phyloP scores from a whole-genome alignment of 1,140 invertebrate genomes.

The Holcopasites calliopsidis region DNA sequence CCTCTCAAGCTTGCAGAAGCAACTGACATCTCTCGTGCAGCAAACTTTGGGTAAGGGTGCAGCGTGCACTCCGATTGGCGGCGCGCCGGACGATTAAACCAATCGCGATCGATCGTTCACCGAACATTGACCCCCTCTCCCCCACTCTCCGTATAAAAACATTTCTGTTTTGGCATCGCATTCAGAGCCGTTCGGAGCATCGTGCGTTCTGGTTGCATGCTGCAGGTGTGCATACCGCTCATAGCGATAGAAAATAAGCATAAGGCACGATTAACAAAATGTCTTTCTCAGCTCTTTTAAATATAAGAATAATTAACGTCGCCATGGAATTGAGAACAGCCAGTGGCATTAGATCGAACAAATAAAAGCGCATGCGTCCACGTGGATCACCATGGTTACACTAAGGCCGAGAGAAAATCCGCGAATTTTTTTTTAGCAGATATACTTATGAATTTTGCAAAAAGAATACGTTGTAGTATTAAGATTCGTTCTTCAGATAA shows the following conservation, averaged over 20 bases:
- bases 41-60: conserved; percentile 46
- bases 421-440: background rate
- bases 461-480: background rate
- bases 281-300: background rate
- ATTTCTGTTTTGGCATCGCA: conserved; percentile 13
- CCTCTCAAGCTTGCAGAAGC: conserved; percentile 50
- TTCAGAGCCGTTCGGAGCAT: background rate
- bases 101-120: conserved; percentile 53
- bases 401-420: background rate
- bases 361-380: conserved; percentile 26
- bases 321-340: background rate
- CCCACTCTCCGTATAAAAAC: conserved; percentile 3
- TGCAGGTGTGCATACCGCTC: too few relatives aligned
- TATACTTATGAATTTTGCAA: background rate
- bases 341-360: background rate
- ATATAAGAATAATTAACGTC: background rate
- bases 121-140: conserved; percentile 54
- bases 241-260: background rate
- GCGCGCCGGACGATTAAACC: conserved; percentile 9
- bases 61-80: conserved; percentile 34
- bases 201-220: too few relatives aligned
- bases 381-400: conserved; percentile 31
- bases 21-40: conserved; percentile 50
- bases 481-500: background rate
- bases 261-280: background rate